These are phyloP conservation scores for Hirtodrosophila duncani DNA, from an alignment of 2,888 invertebrate species.

Conservation along the genomic window DNA sequence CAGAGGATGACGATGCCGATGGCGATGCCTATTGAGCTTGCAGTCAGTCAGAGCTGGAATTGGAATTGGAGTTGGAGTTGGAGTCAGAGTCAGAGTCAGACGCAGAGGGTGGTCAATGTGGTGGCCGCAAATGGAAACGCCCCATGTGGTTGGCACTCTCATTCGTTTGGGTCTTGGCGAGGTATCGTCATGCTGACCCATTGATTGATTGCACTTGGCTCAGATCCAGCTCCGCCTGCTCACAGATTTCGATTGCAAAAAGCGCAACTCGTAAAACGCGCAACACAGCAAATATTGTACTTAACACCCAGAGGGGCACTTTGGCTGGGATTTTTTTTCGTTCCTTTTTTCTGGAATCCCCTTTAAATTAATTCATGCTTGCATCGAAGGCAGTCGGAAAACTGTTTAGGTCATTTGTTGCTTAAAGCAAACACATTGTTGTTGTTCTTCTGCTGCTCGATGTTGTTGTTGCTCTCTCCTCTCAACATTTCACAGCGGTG, in stretches of 20 bases:
- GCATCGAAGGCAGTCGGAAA: conserved; percentile 32
- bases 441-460: conserved; percentile 17
- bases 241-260: conserved; percentile 37
- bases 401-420: conserved; percentile 58
- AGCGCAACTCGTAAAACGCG: conserved; percentile 59
- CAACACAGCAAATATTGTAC: conserved; percentile 69
- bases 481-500: too few species aligned
- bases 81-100: background rate
- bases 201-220: conserved; percentile 70
- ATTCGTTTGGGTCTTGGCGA: conserved; percentile 36
- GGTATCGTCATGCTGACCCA: conserved; percentile 60
- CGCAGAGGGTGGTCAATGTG: conserved; percentile 65
- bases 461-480: conserved; percentile 3
- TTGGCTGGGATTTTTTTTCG: conserved; percentile 14
- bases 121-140: conserved; percentile 66
- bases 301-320: conserved; percentile 70
- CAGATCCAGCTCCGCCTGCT: conserved; percentile 16
- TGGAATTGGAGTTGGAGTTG: background rate
- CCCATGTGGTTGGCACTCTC: conserved; percentile 67
- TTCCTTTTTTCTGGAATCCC: conserved; percentile 31
- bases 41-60: conserved; percentile 4
- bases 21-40: conserved; percentile 30
- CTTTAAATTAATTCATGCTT: conserved; percentile 51
- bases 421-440: conserved; percentile 44
- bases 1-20: background rate